Evolutionary conservation across 2,113 vertebrate genomes (phyloP), one percentile per base, ranked within the genome.

Genomic region (Indicator maculatus): DNA sequence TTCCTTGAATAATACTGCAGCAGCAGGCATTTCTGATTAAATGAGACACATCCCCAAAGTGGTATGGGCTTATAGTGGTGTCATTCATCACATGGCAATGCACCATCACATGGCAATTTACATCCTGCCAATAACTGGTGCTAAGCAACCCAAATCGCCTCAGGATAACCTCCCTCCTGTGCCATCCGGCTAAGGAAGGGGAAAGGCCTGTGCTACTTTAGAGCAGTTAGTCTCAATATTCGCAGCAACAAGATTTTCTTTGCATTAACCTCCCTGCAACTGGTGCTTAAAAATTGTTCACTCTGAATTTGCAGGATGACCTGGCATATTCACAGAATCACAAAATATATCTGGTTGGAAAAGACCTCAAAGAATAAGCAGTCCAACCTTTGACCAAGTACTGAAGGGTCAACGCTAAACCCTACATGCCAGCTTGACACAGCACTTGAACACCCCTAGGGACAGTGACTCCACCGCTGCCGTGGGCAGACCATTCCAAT

Each of bases 101-200:
- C 1, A 3, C 41, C 30, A 11, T 26, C 36, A 52, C 1, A 1
- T 31, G 36, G 41, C 30, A 83, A 36, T 11, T 26, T 1, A 3
- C 52, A 55, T 17, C 26, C 2, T 28, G 80, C 55, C 2, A 2
- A 27, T 5, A 74, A 14, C 27, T 67, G 38, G 17, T 71, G 31
- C 26, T 73, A 53, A 76, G 33, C 56, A 90, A 21, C 23, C 36
- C 45, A 12, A 4, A 16, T 14, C 20, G 14, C 44, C 39, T 76
- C 1, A 1, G 31, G 15, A 24, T 17, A 4, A 0, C 2, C 2
- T 3, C 0, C 30, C 1, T 36, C 6, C 20, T 2, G 1, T 52
- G 27, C 8, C 36, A 31, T 33, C 12, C 16, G 77, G 13, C 12
- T 20, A n/a, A 23, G 21, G 23, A 4, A 69, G 26, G 16, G 7